These are phyloP conservation scores for Trachelus stipa DNA, from an alignment of 2,888 invertebrate genomes.

Conservation along the genomic window DNA sequence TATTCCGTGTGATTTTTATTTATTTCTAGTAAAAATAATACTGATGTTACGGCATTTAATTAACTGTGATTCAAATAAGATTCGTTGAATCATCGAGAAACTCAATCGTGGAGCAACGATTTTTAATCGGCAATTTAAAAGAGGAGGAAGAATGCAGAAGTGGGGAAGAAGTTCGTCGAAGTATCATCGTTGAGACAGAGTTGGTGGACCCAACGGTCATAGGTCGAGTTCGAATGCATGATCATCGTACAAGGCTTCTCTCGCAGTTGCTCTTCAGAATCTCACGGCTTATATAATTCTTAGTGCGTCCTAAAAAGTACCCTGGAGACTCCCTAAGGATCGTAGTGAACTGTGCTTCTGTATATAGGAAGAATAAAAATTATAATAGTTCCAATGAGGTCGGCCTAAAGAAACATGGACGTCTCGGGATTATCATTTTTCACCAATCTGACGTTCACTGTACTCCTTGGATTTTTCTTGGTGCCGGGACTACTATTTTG, in stretches of 20 bases:
- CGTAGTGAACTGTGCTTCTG: neutral
- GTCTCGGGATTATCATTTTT: conserved; percentile 37
- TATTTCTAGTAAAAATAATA: neutral
- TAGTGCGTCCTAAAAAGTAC: conserved; percentile 1
- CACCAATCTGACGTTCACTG: conserved; percentile 33
- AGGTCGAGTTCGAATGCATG: conserved; percentile 22
- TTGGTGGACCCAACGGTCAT: conserved; percentile 10
- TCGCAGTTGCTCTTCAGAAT: conserved; percentile 18
- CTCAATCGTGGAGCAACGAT: neutral
- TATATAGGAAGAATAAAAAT: neutral
- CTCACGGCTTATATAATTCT: conserved; percentile 18
- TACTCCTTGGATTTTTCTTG: conserved; percentile 29
- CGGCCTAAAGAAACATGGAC: conserved; percentile 6
- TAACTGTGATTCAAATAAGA: neutral
- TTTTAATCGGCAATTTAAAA: neutral
- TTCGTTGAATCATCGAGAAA: neutral
- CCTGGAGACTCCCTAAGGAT: conserved; percentile 10
- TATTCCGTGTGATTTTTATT: neutral
- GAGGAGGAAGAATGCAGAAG: neutral
- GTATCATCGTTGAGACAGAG: neutral
- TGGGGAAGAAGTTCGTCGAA: conserved; percentile 1
- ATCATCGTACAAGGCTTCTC: conserved; percentile 13
- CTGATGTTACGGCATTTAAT: neutral
- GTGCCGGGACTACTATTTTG: conserved; percentile 36
- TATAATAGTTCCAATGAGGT: neutral